Percentiles rank a stretch among this genome's conserved stretches.
phyloP scores from a whole-genome alignment of 2,797 vertebrate species.

The Chlorospingus semifuscus region DNA sequence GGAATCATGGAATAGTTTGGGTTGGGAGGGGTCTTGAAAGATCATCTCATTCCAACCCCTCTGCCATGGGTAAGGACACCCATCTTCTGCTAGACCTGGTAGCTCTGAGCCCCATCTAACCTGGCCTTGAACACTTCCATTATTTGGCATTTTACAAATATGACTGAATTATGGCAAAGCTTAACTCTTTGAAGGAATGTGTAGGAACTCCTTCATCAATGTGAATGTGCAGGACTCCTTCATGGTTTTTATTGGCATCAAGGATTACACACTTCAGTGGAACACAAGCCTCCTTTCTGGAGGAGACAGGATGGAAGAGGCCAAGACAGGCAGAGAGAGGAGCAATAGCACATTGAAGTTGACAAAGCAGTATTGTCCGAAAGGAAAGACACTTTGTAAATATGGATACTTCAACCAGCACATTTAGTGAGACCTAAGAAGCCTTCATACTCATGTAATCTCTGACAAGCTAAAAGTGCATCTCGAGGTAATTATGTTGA shows the following conservation, averaged over 20 bases:
- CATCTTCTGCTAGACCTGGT: background rate
- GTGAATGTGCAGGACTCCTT: background rate
- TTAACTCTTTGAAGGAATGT: background rate
- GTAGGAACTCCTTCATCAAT: background rate
- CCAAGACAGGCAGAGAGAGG: background rate
- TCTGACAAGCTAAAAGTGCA: background rate
- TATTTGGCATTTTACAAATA: background rate
- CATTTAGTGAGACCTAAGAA: background rate
- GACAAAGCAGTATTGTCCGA: background rate
- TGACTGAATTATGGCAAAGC: background rate
- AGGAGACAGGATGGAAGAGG: background rate
- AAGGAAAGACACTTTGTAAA: background rate
- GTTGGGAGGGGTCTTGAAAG: background rate
- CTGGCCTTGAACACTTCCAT: background rate
- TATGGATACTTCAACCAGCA: background rate
- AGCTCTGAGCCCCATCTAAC: background rate
- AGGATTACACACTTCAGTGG: background rate
- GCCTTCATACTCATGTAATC: background rate
- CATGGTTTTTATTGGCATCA: fast-evolving
- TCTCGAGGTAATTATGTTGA: background rate
- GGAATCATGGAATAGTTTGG: background rate
- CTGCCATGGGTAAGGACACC: background rate
- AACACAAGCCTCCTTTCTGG: background rate
- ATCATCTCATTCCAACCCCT: background rate
- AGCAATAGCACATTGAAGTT: background rate